Conservation (phyloP, 2,113 vertebrate genomes). For the Lepisosteus osseus region DNA sequence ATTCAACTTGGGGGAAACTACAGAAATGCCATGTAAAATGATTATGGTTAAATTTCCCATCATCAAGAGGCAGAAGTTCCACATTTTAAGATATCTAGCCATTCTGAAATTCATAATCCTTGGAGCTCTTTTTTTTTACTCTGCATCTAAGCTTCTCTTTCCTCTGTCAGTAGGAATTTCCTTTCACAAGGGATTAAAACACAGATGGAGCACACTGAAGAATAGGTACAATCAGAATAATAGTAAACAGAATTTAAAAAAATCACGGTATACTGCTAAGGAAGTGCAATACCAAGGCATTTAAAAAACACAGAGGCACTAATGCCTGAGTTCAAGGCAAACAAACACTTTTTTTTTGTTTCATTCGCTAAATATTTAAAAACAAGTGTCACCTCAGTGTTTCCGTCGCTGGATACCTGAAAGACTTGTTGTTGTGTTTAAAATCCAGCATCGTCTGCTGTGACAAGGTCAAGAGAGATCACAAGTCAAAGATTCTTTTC, state of each 20-base stretch:
- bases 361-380: constrained; percentile 71
- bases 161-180: background rate
- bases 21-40: too few relatives aligned
- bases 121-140: too few relatives aligned
- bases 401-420: constrained; percentile 30
- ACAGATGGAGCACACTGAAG: constrained; percentile 36
- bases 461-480: constrained; percentile 28
- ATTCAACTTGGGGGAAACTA: too few relatives aligned
- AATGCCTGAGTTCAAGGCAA: constrained; percentile 67
- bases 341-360: constrained; percentile 60
- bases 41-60: too few relatives aligned
- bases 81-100: too few relatives aligned
- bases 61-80: too few relatives aligned
- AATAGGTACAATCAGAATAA: constrained; percentile 36
- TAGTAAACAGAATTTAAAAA: constrained; percentile 43
- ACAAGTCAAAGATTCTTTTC: constrained; percentile 26
- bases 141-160: background rate
- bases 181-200: constrained; percentile 9
- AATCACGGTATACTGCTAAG: constrained; percentile 44
- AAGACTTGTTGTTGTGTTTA: constrained; percentile 40
- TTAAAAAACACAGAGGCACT: constrained; percentile 49
- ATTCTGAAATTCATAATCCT: too few relatives aligned
- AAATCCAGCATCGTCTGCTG: constrained; percentile 29
- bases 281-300: constrained; percentile 54
- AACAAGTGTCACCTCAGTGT: constrained; percentile 67